A percentile compares a stretch with the other conserved stretches of the same genome.
Conservation (phyloP, 2,888 invertebrate genomes). For the Drosophila cognata region DNA sequence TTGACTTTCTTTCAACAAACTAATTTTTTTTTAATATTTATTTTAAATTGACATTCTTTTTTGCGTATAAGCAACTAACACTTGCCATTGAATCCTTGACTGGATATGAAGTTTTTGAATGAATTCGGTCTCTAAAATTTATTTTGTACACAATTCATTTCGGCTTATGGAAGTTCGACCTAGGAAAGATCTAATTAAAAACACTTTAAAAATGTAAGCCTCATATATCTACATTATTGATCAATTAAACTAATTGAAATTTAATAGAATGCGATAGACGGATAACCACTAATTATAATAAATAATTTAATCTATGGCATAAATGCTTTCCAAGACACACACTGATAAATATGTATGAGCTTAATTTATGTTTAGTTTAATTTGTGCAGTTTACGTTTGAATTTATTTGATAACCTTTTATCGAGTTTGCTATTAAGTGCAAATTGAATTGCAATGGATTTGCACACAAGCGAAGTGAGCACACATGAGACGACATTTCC, state of each 20-base stretch:
- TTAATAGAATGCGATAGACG: background rate
- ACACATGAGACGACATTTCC: background rate
- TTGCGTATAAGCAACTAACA: background rate
- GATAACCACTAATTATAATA: background rate
- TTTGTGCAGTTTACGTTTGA: background rate
- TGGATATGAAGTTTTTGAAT: background rate
- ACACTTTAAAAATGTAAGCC: background rate
- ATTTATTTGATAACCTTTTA: background rate
- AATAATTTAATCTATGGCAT: background rate
- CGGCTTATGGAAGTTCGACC: background rate
- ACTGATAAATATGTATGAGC: background rate
- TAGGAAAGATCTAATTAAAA: background rate
- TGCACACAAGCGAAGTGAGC: conserved; percentile 4
- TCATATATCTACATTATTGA: background rate
- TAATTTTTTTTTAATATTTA: background rate
- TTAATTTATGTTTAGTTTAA: background rate
- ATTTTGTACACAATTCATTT: background rate
- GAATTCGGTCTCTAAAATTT: background rate
- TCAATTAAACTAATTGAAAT: background rate
- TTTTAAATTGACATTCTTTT: background rate
- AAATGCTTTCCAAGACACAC: background rate
- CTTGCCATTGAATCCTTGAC: background rate
- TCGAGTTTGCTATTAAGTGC: background rate
- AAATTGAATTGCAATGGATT: conserved; percentile 34
- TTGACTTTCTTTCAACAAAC: background rate